A percentile compares a stretch with the other conserved stretches of the same genome.
Evolutionary conservation across 2,888 invertebrate genomes (phyloP).

Genomic region (Philonicus albiceps): DNA sequence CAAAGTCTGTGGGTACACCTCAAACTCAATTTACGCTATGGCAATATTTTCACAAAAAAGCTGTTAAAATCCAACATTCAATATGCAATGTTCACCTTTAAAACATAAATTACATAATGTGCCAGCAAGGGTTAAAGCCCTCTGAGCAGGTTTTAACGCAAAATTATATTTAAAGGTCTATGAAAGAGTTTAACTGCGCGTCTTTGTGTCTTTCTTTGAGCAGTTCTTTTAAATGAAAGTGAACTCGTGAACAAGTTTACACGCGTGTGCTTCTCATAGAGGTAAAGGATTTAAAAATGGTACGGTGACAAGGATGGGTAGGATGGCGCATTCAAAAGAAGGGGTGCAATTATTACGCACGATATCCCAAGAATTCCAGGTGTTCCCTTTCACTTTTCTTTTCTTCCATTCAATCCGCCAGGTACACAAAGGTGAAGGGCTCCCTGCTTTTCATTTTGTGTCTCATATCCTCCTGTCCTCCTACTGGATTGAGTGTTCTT

Average conservation of each 20-base stretch:
- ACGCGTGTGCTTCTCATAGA: neutral
- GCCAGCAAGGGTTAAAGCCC: neutral
- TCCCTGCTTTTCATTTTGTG: neutral
- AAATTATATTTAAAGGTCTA: neutral
- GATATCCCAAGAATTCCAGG: slow-evolving; percentile 15
- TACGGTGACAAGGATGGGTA: neutral
- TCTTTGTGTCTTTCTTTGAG: neutral
- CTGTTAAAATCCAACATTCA: neutral
- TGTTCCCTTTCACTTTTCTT: slow-evolving; percentile 17
- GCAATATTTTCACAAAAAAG: too few relatives aligned
- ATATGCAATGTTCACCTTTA: neutral
- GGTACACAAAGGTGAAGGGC: neutral
- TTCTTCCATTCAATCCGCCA: neutral
- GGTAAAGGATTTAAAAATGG: neutral
- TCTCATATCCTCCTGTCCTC: neutral
- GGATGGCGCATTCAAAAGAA: neutral
- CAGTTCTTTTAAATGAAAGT: neutral
- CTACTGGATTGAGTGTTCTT: neutral
- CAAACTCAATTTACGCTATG: too few relatives aligned
- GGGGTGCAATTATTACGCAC: slow-evolving; percentile 11
- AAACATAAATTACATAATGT: neutral
- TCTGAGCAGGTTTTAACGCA: neutral
- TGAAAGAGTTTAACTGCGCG: neutral
- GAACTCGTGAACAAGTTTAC: neutral
- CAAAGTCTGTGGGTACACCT: too few relatives aligned